Evolutionary conservation across 1,140 invertebrate genomes (phyloP).

Genomic region (Gryon sp.): DNA sequence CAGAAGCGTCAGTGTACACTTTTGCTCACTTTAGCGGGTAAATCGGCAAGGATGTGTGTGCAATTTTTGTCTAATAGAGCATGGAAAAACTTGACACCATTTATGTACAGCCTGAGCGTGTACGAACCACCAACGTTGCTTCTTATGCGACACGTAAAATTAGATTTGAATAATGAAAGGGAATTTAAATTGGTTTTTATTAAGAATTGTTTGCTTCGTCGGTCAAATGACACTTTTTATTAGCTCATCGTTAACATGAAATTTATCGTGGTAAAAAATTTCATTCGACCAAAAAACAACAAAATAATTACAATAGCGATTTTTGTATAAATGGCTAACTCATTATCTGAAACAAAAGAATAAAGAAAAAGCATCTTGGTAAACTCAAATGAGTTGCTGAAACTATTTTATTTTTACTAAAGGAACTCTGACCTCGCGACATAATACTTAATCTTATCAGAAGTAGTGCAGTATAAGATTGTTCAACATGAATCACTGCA

Average conservation of each 20-base stretch:
- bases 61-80: slow-evolving; percentile 19
- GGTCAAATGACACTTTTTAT: slow-evolving; percentile 11
- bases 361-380: neutral
- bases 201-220: neutral
- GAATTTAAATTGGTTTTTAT: slow-evolving; percentile 35
- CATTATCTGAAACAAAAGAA: no score
- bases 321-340: no score
- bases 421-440: slow-evolving; percentile 1
- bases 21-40: slow-evolving; percentile 11
- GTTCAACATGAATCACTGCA: neutral
- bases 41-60: slow-evolving; percentile 18
- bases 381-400: neutral
- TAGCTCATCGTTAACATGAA: no score
- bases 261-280: neutral
- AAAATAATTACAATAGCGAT: neutral
- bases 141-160: slow-evolving; percentile 14
- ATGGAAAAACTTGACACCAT: slow-evolving; percentile 14
- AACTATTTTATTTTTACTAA: neutral
- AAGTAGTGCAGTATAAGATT: neutral
- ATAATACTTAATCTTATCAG: neutral
- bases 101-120: slow-evolving; percentile 13
- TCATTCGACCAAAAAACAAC: neutral
- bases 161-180: slow-evolving; percentile 36
- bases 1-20: no score
- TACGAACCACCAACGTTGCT: neutral